Base-by-base conservation (phyloP, 2,113 vertebrate genomes). In the Catharus minimus region DNA sequence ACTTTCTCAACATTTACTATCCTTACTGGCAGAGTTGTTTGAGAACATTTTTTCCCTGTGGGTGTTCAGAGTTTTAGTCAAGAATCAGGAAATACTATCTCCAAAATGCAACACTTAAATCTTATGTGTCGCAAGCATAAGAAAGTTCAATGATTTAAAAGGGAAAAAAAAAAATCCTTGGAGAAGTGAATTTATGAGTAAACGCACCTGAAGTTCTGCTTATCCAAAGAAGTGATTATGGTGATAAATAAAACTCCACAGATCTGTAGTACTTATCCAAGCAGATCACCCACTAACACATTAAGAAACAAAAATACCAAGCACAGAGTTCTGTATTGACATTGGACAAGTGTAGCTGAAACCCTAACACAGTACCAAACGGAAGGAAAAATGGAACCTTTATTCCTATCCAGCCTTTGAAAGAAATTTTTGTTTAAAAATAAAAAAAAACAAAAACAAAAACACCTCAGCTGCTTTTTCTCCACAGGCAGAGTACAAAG, bases 341-440 rank as follows among this genome's bases (percentile, higher is more conserved):
- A 50, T 89, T 93, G 91, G 93, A 87, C 71, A 90, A 86, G 49
- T 38, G 44, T 39, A 81, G 55, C 71, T 89, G 82, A 90, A 94
- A 85, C 28, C n/a, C 62, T 61, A 94, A 39, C 43, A 26, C 3
- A 5, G 69, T 36, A 96, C 78, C 44, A 74, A 95, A 82, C 1
- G 0, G 81, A 84, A 94, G 44, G 74, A 21, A 96, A 86, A 96
- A 96, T 92, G 50, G 66, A 92, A 84, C 71, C 66, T 92, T 93
- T 92, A 73, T 93, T 92, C 46, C 66, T 68, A 8, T 46, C 49
- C 53, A 47, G 71, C 20, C 28, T 68, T 46, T 86, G 68, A 84
- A 93, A 90, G 30, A 61, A 61, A 27, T 53, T 76, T 77, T 69
- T 80, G 33, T 91, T 89, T 76, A 5, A 79, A 85, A 90, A 82